Conservation (phyloP, 2,113 vertebrate genomes). For the Oxyruncus cristatus region DNA sequence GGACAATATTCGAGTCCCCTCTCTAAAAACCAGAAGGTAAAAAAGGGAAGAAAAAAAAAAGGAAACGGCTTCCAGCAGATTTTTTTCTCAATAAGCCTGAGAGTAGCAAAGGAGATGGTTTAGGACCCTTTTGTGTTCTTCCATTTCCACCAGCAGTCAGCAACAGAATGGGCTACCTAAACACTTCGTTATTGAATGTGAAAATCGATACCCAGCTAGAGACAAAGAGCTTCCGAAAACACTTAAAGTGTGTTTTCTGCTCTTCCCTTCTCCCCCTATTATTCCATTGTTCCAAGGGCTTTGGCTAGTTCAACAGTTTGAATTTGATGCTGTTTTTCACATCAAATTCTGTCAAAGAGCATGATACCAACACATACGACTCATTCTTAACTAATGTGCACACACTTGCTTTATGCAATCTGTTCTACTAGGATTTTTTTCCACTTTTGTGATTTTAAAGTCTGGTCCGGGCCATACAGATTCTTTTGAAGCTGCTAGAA, state of each 20-base stretch:
- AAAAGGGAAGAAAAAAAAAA: neutral
- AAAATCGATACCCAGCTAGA: neutral
- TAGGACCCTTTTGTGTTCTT: neutral
- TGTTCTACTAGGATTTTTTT: neutral
- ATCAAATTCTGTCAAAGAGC: neutral
- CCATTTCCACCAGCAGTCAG: neutral
- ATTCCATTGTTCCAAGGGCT: neutral
- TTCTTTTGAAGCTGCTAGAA: neutral
- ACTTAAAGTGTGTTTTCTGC: neutral
- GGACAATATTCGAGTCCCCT: neutral
- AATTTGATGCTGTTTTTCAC: neutral
- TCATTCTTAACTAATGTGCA: neutral
- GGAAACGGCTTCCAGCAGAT: neutral
- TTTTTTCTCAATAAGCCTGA: neutral
- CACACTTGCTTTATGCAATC: neutral
- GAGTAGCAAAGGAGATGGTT: neutral
- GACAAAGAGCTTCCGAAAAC: neutral
- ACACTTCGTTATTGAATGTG: neutral
- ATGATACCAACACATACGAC: neutral
- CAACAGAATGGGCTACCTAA: neutral
- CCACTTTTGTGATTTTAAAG: neutral
- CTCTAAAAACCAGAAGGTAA: neutral
- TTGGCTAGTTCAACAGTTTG: neutral
- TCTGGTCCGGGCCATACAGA: neutral
- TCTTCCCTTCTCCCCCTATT: neutral